phyloP scores from a whole-genome alignment of 2,888 invertebrate species.

The Ceriagrion tenellum region DNA sequence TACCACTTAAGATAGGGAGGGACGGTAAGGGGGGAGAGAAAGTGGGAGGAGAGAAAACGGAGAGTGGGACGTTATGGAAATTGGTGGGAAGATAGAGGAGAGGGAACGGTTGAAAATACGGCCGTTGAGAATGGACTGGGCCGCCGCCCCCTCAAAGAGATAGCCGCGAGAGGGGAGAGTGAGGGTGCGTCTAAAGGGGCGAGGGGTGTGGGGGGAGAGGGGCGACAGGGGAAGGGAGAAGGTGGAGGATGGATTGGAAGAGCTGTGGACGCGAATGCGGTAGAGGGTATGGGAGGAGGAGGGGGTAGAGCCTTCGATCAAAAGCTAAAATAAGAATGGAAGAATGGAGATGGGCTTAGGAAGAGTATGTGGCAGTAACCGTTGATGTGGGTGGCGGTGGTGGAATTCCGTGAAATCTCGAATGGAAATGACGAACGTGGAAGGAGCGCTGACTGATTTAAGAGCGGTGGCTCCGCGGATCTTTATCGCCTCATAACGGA shows the following conservation, averaged over 20 bases:
- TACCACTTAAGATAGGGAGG: neutral
- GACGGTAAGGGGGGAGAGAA: neutral
- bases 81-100: neutral
- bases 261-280: neutral
- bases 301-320: constrained; percentile 11
- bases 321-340: constrained; percentile 34
- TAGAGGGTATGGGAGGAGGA: neutral
- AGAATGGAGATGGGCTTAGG: neutral
- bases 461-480: neutral
- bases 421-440: neutral
- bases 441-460: neutral
- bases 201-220: neutral
- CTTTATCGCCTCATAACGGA: neutral
- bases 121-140: neutral
- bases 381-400: neutral
- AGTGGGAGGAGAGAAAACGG: neutral
- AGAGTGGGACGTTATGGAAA: constrained; percentile 4
- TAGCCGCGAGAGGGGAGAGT: neutral
- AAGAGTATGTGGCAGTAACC: neutral
- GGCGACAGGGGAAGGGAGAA: neutral
- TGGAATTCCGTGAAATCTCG: neutral
- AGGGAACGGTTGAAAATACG: constrained; percentile 4
- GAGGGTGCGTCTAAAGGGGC: neutral
- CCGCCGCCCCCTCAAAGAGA: constrained; percentile 4
- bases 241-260: neutral